phyloP scores from a whole-genome alignment of 2,797 vertebrate species.

The Sitta carolinensis region DNA sequence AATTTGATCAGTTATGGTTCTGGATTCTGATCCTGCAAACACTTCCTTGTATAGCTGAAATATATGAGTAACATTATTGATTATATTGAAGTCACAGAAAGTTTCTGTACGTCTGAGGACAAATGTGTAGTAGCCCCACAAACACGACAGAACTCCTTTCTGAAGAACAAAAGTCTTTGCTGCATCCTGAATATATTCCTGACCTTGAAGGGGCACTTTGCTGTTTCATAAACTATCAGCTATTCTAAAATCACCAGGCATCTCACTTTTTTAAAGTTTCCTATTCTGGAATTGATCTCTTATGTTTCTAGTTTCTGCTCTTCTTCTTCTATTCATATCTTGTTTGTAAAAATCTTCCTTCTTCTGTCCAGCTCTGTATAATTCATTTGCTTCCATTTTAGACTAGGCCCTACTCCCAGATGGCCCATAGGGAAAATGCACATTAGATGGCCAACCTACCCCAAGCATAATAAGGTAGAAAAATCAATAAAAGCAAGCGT shows the following conservation, averaged over 20 bases:
- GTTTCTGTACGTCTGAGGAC: neutral
- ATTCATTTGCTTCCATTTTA: neutral
- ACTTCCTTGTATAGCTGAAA: neutral
- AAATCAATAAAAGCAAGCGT: neutral
- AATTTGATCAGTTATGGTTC: neutral
- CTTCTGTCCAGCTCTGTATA: neutral
- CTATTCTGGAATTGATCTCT: neutral
- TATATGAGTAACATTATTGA: neutral
- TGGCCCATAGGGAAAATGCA: fast-evolving
- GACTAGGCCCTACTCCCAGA: neutral
- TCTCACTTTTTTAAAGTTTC: neutral
- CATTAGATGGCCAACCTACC: neutral
- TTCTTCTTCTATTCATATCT: neutral
- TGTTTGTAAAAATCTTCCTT: neutral
- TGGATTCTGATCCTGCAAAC: neutral
- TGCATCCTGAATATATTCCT: neutral
- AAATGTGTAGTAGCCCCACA: neutral
- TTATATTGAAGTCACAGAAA: neutral
- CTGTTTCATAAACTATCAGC: neutral
- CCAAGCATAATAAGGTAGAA: neutral
- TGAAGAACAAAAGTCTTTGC: neutral
- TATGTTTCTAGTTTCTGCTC: neutral
- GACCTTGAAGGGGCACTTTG: fast-evolving
- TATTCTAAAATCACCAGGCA: neutral
- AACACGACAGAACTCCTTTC: neutral